Base-by-base conservation (phyloP, 1,140 invertebrate species). In the Drosophila littoralis region DNA sequence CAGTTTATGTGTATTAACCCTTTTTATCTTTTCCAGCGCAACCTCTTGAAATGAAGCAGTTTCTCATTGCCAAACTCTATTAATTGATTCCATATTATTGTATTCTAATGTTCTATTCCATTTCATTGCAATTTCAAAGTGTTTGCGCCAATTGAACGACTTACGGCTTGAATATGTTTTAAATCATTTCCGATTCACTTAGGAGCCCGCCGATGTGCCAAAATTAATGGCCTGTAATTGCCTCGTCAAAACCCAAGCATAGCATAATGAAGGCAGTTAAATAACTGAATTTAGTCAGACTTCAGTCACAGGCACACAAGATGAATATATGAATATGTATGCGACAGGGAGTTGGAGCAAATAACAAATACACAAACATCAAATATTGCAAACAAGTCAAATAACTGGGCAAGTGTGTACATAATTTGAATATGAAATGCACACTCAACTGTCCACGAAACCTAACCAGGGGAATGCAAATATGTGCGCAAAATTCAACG, bases 341-440 rank as follows among this genome's bases (percentile, higher is more conserved):
- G 13, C 28, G 35, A 12, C 1, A n/a, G 0, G 48, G n/a, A 32
- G 12, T 32, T 50, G 22, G n/a, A 46, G n/a, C 54, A 58, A 38
- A 67, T 38, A 67, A 40, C 64, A 67, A 67, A 67, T 58, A 48
- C 13, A 7, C 33, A 15, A 36, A 59, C 28, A 42, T 69, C 59
- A 46, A 51, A 50, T 10, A 54, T 2, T 22, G 45, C 45, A 35
- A 33, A 38, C 48, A 51, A 70, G 40, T 70, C 64, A 70, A 70
- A 64, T 70, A 70, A 54, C 50, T 36, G 15, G 10, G 42, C 13
- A 52, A 63, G 32, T 54, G 51, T 54, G 67, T 36, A 54, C 50
- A 52, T 51, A 70, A 54, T 69, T 45, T 51, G 33, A 45, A 69
- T 64, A n/a, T 63, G 32, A 32, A 63, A 63, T 70, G 38, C 17